Conservation (phyloP, 1,140 invertebrate species). For the Drosophila pallidifrons region DNA sequence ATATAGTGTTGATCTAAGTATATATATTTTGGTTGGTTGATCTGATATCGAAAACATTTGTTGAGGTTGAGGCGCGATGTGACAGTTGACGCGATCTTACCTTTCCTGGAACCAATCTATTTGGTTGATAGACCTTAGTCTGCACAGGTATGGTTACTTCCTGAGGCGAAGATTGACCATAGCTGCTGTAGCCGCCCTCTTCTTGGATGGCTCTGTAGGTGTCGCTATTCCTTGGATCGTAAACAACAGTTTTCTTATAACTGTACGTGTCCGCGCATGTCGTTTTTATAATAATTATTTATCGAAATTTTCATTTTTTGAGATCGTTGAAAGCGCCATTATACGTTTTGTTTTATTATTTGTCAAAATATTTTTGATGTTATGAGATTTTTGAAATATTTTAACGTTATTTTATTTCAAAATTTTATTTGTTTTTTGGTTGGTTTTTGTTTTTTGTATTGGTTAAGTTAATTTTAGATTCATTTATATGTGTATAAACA, state of each 20-base stretch:
- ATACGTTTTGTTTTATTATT: conserved; percentile 49
- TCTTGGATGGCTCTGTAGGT: conserved; percentile 93
- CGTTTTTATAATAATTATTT: conserved; percentile 18
- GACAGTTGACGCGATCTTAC: conserved; percentile 84
- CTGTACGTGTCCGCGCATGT: conserved; percentile 66
- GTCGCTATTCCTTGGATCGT: conserved; percentile 93
- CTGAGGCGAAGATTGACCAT: conserved; percentile 86
- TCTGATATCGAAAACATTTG: conserved; percentile 35
- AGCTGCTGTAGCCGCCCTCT: conserved; percentile 86
- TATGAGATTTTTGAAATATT: conserved; percentile 67
- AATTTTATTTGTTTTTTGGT: conserved; percentile 21
- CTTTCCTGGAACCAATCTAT: conserved; percentile 86
- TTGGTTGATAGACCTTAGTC: conserved; percentile 90
- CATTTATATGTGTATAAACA: conserved; percentile 47
- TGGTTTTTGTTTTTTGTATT: conserved; percentile 30
- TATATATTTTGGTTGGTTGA: conserved; percentile 33
- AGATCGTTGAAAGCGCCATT: conserved; percentile 82
- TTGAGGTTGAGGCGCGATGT: conserved; percentile 46
- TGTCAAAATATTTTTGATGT: conserved; percentile 55
- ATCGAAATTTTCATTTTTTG: conserved; percentile 43
- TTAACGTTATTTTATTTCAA: conserved; percentile 48
- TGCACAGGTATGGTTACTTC: conserved; percentile 89
- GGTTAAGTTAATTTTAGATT: conserved; percentile 55
- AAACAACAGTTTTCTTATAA: conserved; percentile 90
- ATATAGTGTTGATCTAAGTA: conserved; percentile 55